Evolutionary conservation across 2,113 vertebrate genomes (phyloP).

Genomic region (Pampusana beccarii): DNA sequence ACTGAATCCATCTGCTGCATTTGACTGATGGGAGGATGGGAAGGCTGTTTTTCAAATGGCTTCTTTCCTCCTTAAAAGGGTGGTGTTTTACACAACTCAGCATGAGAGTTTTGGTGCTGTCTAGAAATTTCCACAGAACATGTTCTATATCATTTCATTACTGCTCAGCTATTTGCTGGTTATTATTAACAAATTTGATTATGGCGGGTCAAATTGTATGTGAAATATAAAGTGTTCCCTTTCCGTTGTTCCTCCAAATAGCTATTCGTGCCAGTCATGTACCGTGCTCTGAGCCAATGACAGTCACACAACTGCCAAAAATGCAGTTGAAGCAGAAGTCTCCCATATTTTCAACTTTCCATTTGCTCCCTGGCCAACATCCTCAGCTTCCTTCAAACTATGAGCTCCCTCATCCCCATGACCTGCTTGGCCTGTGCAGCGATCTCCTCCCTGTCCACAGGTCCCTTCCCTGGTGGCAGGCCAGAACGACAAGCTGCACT

Average conservation of each 20-base stretch:
- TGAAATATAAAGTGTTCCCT: constrained; percentile 47
- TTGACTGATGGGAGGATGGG: background rate
- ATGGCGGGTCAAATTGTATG: constrained; percentile 34
- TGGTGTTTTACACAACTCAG: constrained; percentile 25
- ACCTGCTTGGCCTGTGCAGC: accelerated
- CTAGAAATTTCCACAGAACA: constrained; percentile 59
- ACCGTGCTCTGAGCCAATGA: background rate
- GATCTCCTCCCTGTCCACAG: background rate
- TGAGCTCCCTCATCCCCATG: background rate
- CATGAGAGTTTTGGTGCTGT: constrained; percentile 38
- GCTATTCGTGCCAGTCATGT: constrained; percentile 41
- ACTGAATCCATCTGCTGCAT: constrained; percentile 46
- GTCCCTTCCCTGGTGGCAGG: background rate
- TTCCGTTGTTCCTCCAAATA: constrained; percentile 13
- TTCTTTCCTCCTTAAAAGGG: constrained; percentile 1
- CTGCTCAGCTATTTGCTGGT: constrained; percentile 43
- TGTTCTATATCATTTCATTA: constrained; percentile 63
- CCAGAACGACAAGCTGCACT: accelerated
- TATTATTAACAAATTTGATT: constrained; percentile 65
- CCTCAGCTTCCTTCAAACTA: background rate
- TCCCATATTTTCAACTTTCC: constrained; percentile 33
- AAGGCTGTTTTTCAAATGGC: constrained; percentile 4
- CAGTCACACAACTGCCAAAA: constrained; percentile 13
- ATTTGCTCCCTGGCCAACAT: background rate
- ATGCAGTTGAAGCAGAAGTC: background rate